Percentiles rank a stretch among this genome's conserved stretches.
These are phyloP conservation scores for Drosophila kanekoi DNA, from an alignment of 2,888 invertebrate species.

Conservation along the genomic window DNA sequence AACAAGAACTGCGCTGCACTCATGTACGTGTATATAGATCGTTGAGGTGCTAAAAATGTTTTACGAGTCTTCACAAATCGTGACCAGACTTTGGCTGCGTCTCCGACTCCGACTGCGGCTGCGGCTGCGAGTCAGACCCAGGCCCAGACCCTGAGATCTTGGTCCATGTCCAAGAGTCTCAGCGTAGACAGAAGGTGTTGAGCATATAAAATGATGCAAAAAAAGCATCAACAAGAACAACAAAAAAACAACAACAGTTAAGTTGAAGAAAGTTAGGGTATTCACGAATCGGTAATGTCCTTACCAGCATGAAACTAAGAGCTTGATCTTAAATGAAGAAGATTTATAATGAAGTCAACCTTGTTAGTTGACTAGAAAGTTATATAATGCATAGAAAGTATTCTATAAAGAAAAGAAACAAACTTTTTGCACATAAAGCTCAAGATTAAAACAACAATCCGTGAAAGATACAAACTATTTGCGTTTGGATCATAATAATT, in stretches of 20 bases:
- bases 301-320: background rate
- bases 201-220: constrained; percentile 61
- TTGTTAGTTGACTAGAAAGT: too few relatives aligned
- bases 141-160: constrained; percentile 41
- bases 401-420: too few relatives aligned
- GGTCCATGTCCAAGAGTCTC: constrained; percentile 28
- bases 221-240: constrained; percentile 5
- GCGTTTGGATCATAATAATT: too few relatives aligned
- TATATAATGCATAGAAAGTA: too few relatives aligned
- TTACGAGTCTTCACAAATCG: constrained; percentile 82
- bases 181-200: constrained; percentile 69
- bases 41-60: constrained; percentile 82
- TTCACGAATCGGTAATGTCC: constrained; percentile 27
- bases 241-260: background rate
- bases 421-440: too few relatives aligned
- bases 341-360: too few relatives aligned
- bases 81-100: constrained; percentile 68
- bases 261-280: background rate
- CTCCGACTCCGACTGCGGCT: constrained; percentile 41
- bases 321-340: background rate
- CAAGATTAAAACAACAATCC: too few relatives aligned
- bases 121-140: constrained; percentile 26
- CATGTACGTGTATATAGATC: constrained; percentile 58
- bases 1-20: constrained; percentile 35
- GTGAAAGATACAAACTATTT: too few relatives aligned